phyloP scores from a whole-genome alignment of 2,888 invertebrate genomes.

The Tanaodytes sp. region DNA sequence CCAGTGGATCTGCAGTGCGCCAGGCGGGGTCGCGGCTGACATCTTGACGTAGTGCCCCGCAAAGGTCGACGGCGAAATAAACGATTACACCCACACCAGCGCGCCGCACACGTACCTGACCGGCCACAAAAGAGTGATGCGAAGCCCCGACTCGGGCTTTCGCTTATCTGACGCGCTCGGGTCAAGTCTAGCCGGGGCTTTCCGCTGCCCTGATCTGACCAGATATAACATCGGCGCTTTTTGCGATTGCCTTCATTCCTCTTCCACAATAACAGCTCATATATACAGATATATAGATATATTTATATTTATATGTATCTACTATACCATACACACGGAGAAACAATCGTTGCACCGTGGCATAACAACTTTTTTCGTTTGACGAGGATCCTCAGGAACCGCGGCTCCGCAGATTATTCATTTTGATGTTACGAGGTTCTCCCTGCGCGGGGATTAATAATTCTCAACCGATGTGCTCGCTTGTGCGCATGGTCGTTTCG shows the following conservation, averaged over 20 bases:
- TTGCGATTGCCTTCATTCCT: constrained; percentile 52
- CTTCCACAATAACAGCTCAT: constrained; percentile 42
- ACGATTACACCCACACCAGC: constrained; percentile 56
- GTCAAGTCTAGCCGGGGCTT: constrained; percentile 47
- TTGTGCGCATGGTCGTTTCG: too few relatives aligned
- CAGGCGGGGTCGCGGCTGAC: constrained; percentile 72
- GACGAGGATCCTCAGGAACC: too few relatives aligned
- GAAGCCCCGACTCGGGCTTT: constrained; percentile 22
- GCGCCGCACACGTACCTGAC: constrained; percentile 39
- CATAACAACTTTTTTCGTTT: too few relatives aligned
- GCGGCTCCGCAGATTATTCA: too few relatives aligned
- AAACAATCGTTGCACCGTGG: constrained; percentile 29
- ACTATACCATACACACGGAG: too few relatives aligned
- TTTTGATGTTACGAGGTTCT: too few relatives aligned
- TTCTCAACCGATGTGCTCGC: too few relatives aligned
- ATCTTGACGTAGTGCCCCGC: constrained; percentile 73
- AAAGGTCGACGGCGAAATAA: constrained; percentile 69
- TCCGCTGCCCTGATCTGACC: constrained; percentile 38
- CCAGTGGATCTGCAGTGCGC: constrained; percentile 69
- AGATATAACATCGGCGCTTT: constrained; percentile 53
- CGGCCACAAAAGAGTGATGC: too few relatives aligned
- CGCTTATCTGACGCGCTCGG: constrained; percentile 50
- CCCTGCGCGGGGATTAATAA: too few relatives aligned
- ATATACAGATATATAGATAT: too few relatives aligned
- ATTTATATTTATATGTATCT: too few relatives aligned